Base-by-base conservation (phyloP, 2,888 invertebrate genomes). In the Lottia scabra region DNA sequence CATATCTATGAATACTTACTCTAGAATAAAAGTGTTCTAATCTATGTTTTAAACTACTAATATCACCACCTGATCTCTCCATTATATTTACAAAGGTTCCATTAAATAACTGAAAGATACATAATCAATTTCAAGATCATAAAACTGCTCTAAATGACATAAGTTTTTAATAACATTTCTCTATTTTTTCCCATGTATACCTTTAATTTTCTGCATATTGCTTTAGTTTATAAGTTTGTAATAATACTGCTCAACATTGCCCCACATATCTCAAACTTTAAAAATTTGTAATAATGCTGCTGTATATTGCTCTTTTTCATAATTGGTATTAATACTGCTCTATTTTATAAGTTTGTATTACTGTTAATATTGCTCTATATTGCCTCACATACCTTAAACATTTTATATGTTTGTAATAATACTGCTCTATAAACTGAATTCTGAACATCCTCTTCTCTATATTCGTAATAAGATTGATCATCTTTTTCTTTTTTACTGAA, bases 361-460 rank as follows among this genome's bases (percentile, higher is more conserved):
- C 30, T n/a, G 44, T 16, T 23, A 46, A 13, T 10, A 44, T n/a
- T n/a, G n/a, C 43, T 8, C n/a, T 48, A 48, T 48, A 48, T 16
- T n/a, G n/a, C n/a, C 23, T 10, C 19, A 56, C 0, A 75, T 79
- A 90, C 90, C 79, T 84, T 87, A 73, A 96, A 97, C 93, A 95
- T 94, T 81, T 93, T 92, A 88, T 98, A 97, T 8, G 95, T 93
- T 89, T 94, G 94, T 77, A 92, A 91, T 0, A 95, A 90, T 44
- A 95, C 91, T 10, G 94, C 92, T 74, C 92, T 92, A 87, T 93
- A 95, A 30, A 95, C 93, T 80, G 92, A 92, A 86, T 94, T 94
- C 79, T 94, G 94, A 0, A 97, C 93, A 88, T 96, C 94, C 78
- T 96, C 95, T 76, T 94, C 94, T 78, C 93, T 92, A 89, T 94